Conservation (phyloP, 2,113 vertebrate genomes). For the Aptenodytes patagonicus region DNA sequence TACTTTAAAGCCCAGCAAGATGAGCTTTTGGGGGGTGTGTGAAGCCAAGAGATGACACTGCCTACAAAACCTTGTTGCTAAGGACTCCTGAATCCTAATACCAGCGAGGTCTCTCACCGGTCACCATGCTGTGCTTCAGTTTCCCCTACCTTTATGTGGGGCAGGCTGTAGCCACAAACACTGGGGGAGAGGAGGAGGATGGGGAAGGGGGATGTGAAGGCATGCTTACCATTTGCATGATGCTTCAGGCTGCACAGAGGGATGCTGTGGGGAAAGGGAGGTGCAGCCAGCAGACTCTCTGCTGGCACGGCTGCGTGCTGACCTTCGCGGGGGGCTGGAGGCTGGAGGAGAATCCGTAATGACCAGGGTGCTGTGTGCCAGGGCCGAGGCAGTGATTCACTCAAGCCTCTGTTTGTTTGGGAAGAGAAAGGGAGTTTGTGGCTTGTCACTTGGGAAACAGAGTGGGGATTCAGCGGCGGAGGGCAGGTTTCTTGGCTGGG, state of each 20-base stretch:
- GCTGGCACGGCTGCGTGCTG: background rate
- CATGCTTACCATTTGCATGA: background rate
- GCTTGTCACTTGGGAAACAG: constrained; percentile 66
- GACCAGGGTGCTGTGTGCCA: background rate
- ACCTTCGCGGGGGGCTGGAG: background rate
- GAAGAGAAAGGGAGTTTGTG: constrained; percentile 76
- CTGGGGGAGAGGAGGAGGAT: background rate
- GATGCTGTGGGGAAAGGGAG: background rate
- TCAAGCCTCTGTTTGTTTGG: constrained; percentile 75
- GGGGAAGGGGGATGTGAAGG: background rate
- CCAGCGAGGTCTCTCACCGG: background rate
- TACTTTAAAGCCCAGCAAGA: background rate
- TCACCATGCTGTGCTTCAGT: background rate
- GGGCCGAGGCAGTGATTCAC: constrained; percentile 21
- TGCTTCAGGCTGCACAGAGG: background rate
- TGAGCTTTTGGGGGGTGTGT: background rate
- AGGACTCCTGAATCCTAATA: background rate
- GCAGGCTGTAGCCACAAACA: background rate
- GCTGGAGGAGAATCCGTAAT: background rate
- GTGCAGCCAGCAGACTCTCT: background rate
- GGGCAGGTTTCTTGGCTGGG: constrained; percentile 6
- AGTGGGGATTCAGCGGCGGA: constrained; percentile 67
- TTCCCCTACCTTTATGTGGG: background rate
- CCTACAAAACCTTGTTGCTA: background rate
- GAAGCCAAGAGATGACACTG: background rate